These are phyloP conservation scores for Cantharis rufa DNA, from an alignment of 2,888 invertebrate genomes.

Conservation along the genomic window DNA sequence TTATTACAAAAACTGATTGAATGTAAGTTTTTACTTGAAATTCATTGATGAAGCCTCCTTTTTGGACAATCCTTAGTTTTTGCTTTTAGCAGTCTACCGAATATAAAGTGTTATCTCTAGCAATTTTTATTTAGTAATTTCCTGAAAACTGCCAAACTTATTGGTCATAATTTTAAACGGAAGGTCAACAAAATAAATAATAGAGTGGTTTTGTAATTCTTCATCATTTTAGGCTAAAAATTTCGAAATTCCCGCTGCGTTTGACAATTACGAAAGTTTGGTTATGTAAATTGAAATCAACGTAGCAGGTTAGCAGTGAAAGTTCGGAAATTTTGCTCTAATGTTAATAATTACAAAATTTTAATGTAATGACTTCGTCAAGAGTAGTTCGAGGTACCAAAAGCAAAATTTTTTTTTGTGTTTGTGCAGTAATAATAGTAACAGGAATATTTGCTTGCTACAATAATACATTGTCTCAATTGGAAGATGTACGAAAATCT, in stretches of 20 bases:
- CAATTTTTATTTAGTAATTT: too few species aligned
- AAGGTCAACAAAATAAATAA: too few species aligned
- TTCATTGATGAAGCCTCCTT: too few species aligned
- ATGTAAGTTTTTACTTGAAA: too few species aligned
- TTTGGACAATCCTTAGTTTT: too few species aligned
- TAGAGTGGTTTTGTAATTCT: too few species aligned
- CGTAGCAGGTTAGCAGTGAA: neutral
- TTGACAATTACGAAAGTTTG: neutral
- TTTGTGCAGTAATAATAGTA: conserved; percentile 59
- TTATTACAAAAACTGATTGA: too few species aligned
- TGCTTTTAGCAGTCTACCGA: too few species aligned
- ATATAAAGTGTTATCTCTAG: too few species aligned
- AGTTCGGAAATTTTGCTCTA: conserved; percentile 5
- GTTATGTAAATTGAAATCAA: neutral
- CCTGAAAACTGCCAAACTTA: too few species aligned
- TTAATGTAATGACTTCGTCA: conserved; percentile 58
- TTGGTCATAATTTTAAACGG: too few species aligned
- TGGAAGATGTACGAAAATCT: conserved; percentile 60
- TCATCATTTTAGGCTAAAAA: too few species aligned
- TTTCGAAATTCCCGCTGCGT: neutral
- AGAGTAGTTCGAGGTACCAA: conserved; percentile 63
- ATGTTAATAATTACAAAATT: conserved; percentile 31
- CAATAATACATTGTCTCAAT: conserved; percentile 62
- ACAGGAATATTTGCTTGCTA: conserved; percentile 62
- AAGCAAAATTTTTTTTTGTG: conserved; percentile 61